Base-by-base conservation (phyloP, 2,888 invertebrate genomes). In the Caenorhabditis sp. region DNA sequence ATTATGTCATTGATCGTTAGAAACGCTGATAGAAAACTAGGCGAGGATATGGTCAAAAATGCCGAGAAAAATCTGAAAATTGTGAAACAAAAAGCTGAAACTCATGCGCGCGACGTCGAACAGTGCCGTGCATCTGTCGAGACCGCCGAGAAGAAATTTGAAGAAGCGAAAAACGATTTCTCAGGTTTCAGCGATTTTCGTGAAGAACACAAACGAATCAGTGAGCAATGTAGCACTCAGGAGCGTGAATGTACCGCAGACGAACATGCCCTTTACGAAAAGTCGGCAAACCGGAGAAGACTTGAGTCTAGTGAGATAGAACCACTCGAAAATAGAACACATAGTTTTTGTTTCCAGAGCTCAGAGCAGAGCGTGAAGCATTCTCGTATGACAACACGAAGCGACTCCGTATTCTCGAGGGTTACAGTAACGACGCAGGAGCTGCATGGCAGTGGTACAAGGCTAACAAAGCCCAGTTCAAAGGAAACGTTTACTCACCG, bases 401-500 rank as follows among this genome's bases (percentile, higher is more conserved):
- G 1, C 44, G 64, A 4, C 26, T 61, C n/a, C 54, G 75, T 3
- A 16, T 47, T 22, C 68, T 69, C 14, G 28, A 77, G 8, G 6
- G n/a, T 6, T 22, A 19, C n/a, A 61, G 31, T 14, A 7, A 26
- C 0, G 68, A 74, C 35, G 80, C 84, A 19, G 54, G 19, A 0
- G 59, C 64, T 47, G 90, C 90, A 4, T 90, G 83, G 74, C 8
- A 59, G 0, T 89, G 59, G 51, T 89, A 89, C 58, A 14, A 68
- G 49, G 28, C 63, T 16, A 84, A 90, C 56, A 59, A 44, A 16
- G 31, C 82, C 4, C 16, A 80, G 16, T 90, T 90, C 80, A 73
- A 70, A 14, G 77, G 74, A 38, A 80, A 81, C 19, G 83, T 91
- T 63, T 88, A 87, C 74, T 77, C 89, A 16, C 90, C 90, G 10